phyloP scores from a whole-genome alignment of 1,140 invertebrate species.

The Temnothorax curvispinosus region DNA sequence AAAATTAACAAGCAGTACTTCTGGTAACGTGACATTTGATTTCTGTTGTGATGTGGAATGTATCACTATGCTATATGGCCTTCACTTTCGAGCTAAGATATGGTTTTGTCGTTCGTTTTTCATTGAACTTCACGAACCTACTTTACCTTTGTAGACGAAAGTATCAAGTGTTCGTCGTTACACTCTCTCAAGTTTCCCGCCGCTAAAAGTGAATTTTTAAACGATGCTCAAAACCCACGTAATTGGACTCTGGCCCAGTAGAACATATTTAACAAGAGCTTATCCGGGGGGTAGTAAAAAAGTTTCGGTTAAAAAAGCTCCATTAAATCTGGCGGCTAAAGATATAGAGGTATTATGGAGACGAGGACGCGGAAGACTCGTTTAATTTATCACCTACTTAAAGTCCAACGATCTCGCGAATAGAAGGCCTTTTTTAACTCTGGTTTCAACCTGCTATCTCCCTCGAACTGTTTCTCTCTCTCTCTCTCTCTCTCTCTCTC shows the following conservation, averaged over 20 bases:
- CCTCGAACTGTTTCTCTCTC: background rate
- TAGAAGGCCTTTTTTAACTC: slow-evolving; percentile 73
- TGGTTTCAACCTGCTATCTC: slow-evolving; percentile 70
- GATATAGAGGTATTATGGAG: slow-evolving; percentile 71
- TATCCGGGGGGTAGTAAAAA: slow-evolving; percentile 76
- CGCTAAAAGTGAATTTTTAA: slow-evolving; percentile 43
- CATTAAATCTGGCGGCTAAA: slow-evolving; percentile 79
- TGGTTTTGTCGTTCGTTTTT: background rate
- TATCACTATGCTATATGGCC: background rate
- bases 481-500: background rate
- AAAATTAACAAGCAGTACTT: background rate
- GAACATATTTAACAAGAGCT: slow-evolving; percentile 78
- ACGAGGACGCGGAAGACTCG: slow-evolving; percentile 62
- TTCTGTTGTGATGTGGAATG: background rate
- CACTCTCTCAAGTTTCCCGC: background rate
- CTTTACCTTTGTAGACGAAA: background rate
- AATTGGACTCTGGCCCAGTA: slow-evolving; percentile 71
- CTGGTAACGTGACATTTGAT: background rate
- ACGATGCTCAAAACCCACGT: slow-evolving; percentile 61
- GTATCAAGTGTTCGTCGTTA: background rate
- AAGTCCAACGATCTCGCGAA: slow-evolving; percentile 72
- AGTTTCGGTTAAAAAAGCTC: slow-evolving; percentile 77
- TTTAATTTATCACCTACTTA: slow-evolving; percentile 84
- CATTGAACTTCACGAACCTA: background rate
- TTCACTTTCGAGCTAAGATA: background rate